Evolutionary conservation across 2,113 vertebrate genomes (phyloP), one percentile per base, ranked within the genome.

Genomic region (Ochotona curzoniae): DNA sequence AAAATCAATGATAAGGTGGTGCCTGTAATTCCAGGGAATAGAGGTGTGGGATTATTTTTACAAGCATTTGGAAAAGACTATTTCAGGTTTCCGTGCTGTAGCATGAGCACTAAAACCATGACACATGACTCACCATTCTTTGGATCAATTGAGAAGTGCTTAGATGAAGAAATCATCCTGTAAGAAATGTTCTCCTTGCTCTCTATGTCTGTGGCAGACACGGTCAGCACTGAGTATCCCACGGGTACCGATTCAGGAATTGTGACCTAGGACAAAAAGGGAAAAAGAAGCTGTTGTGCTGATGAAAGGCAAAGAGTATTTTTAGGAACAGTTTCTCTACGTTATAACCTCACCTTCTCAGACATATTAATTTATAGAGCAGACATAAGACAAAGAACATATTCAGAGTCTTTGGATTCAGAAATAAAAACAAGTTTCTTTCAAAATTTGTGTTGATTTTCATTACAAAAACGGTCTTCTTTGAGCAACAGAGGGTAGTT

Each of bases 201-300:
- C 51, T 98, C 98, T 0, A 98, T 97, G 95, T 99, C 99, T 2
- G 93, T 97, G 70, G 99, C 99, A n/a, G 97, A 98, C 69, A 99
- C 96, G 0, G 98, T 98, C 94, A 99, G 83, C 90, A 99, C 90
- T 57, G 97, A 90, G 2, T 95, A 92, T 94, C 98, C 96, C 69
- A 95, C 26, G 47, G 98, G 89, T 76, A 97, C 96, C 26, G 95
- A 74, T 83, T 99, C 99, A 28, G 98, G 98, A 94, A 99, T 66
- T n/a, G 97, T 95, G 93, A 98, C 98, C 99, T 99, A 88, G 87
- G n/a, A 35, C 5, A 26, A 6, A 93, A 87, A 96, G 25, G 44
- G 74, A 79, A 80, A 26, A 44, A 25, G 54, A 35, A 13, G 30
- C 4, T 8, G 8, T 3, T 8, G 76, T 81, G 21, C 61, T 88